Conservation (phyloP, 2,113 vertebrate species). For the Merops nubicus region DNA sequence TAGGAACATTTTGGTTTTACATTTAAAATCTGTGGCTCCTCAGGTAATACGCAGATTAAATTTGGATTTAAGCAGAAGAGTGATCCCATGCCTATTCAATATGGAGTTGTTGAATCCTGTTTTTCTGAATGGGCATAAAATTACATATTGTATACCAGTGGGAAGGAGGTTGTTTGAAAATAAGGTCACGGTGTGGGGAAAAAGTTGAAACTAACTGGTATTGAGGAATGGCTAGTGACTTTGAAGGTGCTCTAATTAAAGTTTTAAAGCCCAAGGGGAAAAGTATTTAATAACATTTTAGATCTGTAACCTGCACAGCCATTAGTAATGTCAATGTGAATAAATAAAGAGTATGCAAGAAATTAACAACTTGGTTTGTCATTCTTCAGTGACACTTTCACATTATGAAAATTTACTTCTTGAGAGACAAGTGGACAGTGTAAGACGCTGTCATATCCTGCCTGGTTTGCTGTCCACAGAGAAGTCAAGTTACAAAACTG, state of each 20-base stretch:
- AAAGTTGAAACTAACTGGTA: background rate
- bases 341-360: background rate
- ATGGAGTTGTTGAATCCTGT: background rate
- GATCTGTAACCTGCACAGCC: background rate
- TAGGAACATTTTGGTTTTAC: background rate
- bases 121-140: background rate
- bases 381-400: background rate
- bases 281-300: background rate
- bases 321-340: background rate
- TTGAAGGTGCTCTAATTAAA: background rate
- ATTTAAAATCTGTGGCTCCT: background rate
- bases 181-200: background rate
- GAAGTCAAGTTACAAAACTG: constrained; percentile 30
- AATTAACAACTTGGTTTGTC: background rate
- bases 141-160: background rate
- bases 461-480: background rate
- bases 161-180: background rate
- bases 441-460: background rate
- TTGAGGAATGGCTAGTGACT: background rate
- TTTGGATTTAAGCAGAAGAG: background rate
- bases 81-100: background rate
- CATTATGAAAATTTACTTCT: background rate
- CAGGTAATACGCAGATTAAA: background rate
- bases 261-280: background rate
- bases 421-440: background rate